These are phyloP conservation scores for Sarcophaga caerulescens DNA, from an alignment of 2,888 invertebrate species.

Conservation along the genomic window DNA sequence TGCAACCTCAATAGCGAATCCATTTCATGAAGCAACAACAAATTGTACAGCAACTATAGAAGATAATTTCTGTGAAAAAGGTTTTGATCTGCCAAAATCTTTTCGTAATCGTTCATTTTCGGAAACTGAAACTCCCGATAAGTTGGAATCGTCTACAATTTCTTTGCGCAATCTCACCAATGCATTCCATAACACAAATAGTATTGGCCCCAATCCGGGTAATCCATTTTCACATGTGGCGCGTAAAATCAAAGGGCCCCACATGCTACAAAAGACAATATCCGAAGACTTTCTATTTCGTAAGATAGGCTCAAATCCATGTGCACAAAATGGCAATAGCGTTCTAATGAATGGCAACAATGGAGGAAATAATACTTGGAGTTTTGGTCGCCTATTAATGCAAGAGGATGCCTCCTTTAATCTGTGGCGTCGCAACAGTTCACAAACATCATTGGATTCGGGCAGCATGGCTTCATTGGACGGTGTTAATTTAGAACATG, in stretches of 20 bases:
- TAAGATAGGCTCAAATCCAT: slow-evolving; percentile 71
- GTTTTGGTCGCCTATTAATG: slow-evolving; percentile 76
- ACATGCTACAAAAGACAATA: slow-evolving; percentile 80
- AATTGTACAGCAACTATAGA: slow-evolving; percentile 20
- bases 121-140: slow-evolving; percentile 74
- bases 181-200: slow-evolving; percentile 70
- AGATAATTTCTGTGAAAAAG: slow-evolving; percentile 44
- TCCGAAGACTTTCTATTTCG: slow-evolving; percentile 80
- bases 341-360: slow-evolving; percentile 49
- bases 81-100: slow-evolving; percentile 53
- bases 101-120: slow-evolving; percentile 77
- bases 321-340: slow-evolving; percentile 34
- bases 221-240: slow-evolving; percentile 76
- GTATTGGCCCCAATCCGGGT: slow-evolving; percentile 69
- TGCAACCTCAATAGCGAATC: slow-evolving; percentile 49
- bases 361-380: slow-evolving; percentile 73
- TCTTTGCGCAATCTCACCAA: slow-evolving; percentile 73
- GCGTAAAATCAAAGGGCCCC: slow-evolving; percentile 77
- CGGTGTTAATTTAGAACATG: slow-evolving; percentile 81
- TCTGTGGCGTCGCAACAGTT: slow-evolving; percentile 78
- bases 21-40: slow-evolving; percentile 33
- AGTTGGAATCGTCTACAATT: slow-evolving; percentile 68
- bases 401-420: slow-evolving; percentile 78
- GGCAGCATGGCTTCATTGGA: slow-evolving; percentile 75
- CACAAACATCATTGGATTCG: slow-evolving; percentile 77